Conservation (phyloP, 2,797 vertebrate genomes). For the Nyctalus aviator region DNA sequence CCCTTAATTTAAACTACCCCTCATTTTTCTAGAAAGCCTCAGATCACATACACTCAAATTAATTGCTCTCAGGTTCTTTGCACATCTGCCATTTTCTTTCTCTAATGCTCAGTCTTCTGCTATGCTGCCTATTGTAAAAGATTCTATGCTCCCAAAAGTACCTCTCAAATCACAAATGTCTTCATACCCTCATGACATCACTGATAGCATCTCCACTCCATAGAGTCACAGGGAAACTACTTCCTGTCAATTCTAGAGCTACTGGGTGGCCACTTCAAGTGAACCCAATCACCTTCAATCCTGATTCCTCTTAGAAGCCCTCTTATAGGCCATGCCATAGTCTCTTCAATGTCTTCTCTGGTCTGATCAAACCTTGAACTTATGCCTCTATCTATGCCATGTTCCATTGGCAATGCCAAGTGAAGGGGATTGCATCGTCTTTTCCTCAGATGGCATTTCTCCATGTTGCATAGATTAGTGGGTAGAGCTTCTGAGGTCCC, state of each 20-base stretch:
- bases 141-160: too few relatives aligned
- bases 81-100: background rate
- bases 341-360: background rate
- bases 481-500: background rate
- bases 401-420: background rate
- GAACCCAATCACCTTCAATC: background rate
- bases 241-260: background rate
- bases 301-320: background rate
- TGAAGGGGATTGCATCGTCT: background rate
- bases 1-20: background rate
- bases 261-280: background rate
- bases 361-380: background rate
- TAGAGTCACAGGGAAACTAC: background rate
- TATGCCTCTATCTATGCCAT: background rate
- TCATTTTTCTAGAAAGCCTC: background rate
- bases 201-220: background rate
- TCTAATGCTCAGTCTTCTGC: background rate
- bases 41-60: background rate
- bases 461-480: background rate
- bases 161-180: background rate
- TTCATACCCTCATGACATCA: background rate
- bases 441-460: background rate
- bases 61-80: background rate
- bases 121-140: background rate
- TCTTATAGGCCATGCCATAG: background rate